A percentile compares a stretch with the other conserved stretches of the same genome.
phyloP scores from a whole-genome alignment of 2,113 vertebrate genomes.

The Pristiophorus japonicus region DNA sequence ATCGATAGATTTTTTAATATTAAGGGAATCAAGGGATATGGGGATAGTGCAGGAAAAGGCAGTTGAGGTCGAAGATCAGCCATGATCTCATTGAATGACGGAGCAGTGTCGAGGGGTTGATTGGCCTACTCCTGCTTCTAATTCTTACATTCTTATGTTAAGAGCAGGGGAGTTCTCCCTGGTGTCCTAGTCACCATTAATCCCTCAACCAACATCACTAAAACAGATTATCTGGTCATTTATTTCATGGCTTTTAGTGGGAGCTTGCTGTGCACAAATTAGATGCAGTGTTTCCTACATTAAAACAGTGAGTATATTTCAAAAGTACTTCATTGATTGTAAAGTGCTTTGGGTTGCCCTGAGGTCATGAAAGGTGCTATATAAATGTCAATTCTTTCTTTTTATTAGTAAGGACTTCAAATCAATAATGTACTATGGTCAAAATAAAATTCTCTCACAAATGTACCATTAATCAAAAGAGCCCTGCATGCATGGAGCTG shows the following conservation, averaged over 20 bases:
- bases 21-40: too few relatives aligned
- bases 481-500: background rate
- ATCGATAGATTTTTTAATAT: too few relatives aligned
- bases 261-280: background rate
- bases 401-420: background rate
- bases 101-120: too few relatives aligned
- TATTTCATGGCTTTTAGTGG: background rate
- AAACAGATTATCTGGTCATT: background rate
- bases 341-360: background rate
- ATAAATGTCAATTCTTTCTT: background rate
- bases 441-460: background rate
- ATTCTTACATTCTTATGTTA: too few relatives aligned
- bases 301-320: background rate
- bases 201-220: background rate
- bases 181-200: background rate
- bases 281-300: background rate
- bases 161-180: background rate
- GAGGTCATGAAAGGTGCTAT: background rate
- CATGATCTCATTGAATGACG: too few relatives aligned
- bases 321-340: background rate
- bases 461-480: background rate
- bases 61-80: too few relatives aligned
- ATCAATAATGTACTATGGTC: background rate
- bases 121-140: too few relatives aligned
- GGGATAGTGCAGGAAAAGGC: too few relatives aligned